Conservation (phyloP, 2,797 vertebrate genomes). For the Schizothorax lantsangensis region DNA sequence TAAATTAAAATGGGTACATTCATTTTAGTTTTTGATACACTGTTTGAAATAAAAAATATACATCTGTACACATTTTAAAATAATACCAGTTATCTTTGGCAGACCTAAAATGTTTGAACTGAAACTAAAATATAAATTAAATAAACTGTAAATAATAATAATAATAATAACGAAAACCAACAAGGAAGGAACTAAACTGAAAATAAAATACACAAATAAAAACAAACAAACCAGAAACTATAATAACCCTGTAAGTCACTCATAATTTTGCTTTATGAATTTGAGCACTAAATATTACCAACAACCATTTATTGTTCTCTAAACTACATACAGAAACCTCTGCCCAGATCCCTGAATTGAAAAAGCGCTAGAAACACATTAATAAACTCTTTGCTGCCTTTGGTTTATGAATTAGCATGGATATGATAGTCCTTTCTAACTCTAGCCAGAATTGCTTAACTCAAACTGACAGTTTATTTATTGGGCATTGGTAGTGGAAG, state of each 20-base stretch:
- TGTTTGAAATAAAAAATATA: too few species aligned
- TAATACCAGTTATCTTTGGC: not conserved
- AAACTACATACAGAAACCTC: constrained; percentile 50
- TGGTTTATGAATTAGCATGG: constrained; percentile 79
- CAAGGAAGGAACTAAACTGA: not conserved
- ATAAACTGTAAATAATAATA: not conserved
- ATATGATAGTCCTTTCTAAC: constrained; percentile 77
- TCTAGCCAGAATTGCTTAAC: constrained; percentile 75
- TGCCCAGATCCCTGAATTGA: constrained; percentile 69
- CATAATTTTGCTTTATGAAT: too few species aligned
- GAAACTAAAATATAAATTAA: not conserved
- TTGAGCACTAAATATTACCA: not conserved
- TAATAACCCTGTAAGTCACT: not conserved
- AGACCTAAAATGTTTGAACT: not conserved
- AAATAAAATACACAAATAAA: not conserved
- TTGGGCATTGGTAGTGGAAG: constrained; percentile 59
- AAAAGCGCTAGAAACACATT: constrained; percentile 62
- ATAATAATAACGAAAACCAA: too few species aligned
- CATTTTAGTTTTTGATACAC: too few species aligned
- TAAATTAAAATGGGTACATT: not conserved
- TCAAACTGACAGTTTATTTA: constrained; percentile 80
- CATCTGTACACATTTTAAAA: not conserved
- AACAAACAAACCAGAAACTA: too few species aligned
- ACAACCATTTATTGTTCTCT: not conserved
- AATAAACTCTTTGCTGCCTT: constrained; percentile 77